These are phyloP conservation scores for Anthonomus grandis DNA, from an alignment of 1,140 invertebrate species.

Conservation along the genomic window DNA sequence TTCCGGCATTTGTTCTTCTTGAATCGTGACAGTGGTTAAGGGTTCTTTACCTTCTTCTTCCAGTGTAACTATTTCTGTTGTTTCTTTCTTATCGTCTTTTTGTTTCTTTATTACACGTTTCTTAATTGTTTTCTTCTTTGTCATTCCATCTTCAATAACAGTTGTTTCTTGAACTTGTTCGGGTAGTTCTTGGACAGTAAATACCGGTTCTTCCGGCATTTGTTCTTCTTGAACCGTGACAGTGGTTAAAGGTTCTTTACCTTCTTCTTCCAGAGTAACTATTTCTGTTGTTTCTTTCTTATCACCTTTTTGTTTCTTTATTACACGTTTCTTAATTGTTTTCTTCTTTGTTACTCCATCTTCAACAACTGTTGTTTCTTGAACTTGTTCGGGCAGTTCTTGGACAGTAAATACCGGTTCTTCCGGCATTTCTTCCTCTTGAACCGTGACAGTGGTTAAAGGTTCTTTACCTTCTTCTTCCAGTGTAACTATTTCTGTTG, in stretches of 20 bases:
- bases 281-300: slow-evolving; percentile 51
- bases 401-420: slow-evolving; percentile 8
- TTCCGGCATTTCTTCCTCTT: slow-evolving; percentile 35
- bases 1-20: slow-evolving; percentile 31
- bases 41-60: slow-evolving; percentile 46
- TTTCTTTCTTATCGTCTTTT: slow-evolving; percentile 25
- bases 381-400: slow-evolving; percentile 28
- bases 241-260: slow-evolving; percentile 43
- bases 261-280: slow-evolving; percentile 51
- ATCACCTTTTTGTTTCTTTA: slow-evolving; percentile 43
- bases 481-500: slow-evolving; percentile 51
- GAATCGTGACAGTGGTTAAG: slow-evolving; percentile 36
- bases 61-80: slow-evolving; percentile 40
- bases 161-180: slow-evolving; percentile 12
- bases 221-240: slow-evolving; percentile 37
- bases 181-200: slow-evolving; percentile 22
- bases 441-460: slow-evolving; percentile 45
- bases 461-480: slow-evolving; percentile 50
- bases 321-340: slow-evolving; percentile 44
- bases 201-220: neutral
- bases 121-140: slow-evolving; percentile 11
- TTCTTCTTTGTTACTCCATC: slow-evolving; percentile 41
- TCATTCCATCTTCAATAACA: slow-evolving; percentile 6
- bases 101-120: slow-evolving; percentile 7
- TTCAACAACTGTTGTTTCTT: slow-evolving; percentile 27